Conservation (phyloP, 1,140 invertebrate species). For the Cherax destructor region DNA sequence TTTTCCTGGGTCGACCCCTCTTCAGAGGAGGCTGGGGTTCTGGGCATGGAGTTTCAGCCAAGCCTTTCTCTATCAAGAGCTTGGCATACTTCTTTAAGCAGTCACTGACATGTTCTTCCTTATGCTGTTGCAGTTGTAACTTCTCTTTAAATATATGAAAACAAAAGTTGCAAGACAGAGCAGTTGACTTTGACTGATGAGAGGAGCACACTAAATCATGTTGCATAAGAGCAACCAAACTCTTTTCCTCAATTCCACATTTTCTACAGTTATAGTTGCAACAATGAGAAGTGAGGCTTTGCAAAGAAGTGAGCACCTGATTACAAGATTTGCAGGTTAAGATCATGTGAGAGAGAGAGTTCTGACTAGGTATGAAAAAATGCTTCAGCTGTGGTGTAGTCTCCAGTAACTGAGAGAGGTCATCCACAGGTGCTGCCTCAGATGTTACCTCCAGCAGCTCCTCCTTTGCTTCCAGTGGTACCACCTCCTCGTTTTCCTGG, state of each 20-base stretch:
- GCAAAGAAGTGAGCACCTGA: slow-evolving; percentile 19
- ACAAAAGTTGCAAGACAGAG: slow-evolving; percentile 40
- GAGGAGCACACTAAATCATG: not conserved
- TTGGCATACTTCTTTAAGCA: slow-evolving; percentile 51
- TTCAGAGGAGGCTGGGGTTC: slow-evolving; percentile 41
- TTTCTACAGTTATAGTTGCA: slow-evolving; percentile 18
- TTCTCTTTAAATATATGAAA: not conserved
- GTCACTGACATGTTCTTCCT: slow-evolving; percentile 27
- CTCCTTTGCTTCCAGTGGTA: slow-evolving; percentile 9
- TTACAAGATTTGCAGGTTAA: slow-evolving; percentile 41
- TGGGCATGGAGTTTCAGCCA: slow-evolving; percentile 32
- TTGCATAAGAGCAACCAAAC: not conserved
- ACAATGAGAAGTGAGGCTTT: slow-evolving; percentile 14
- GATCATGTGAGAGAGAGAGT: not conserved
- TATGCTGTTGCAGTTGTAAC: slow-evolving; percentile 1
- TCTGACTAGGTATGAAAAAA: slow-evolving; percentile 4
- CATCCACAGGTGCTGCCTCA: slow-evolving; percentile 1
- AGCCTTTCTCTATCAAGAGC: slow-evolving; percentile 51
- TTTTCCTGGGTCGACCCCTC: slow-evolving; percentile 42
- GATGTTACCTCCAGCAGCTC: not conserved
- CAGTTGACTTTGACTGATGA: not conserved
- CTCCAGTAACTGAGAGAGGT: slow-evolving; percentile 40
- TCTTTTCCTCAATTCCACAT: slow-evolving; percentile 19
- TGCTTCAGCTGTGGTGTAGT: slow-evolving; percentile 25
- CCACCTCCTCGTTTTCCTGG: slow-evolving; percentile 43